A percentile compares a stretch with the other conserved stretches of the same genome.
Evolutionary conservation across 2,888 invertebrate species (phyloP).

Genomic region (Nomada goodeniana): DNA sequence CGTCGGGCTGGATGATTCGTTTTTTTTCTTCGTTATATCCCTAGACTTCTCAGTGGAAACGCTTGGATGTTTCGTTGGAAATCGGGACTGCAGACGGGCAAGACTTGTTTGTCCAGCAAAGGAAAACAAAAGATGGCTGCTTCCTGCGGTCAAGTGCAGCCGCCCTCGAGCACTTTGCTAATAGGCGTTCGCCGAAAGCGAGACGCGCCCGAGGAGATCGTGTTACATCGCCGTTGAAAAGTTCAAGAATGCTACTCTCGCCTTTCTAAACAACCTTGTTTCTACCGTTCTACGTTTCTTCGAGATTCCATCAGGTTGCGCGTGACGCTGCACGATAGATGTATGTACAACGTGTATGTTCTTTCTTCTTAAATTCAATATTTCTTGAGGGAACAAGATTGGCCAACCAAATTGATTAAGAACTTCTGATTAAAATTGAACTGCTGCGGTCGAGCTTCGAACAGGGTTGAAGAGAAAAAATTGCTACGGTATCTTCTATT

Average conservation of each 20-base stretch:
- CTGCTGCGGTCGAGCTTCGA: too few relatives aligned
- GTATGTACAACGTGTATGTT: neutral
- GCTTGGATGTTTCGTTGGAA: neutral
- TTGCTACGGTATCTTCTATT: neutral
- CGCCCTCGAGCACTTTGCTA: constrained; percentile 75
- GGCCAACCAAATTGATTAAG: neutral
- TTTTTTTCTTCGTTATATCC: too few relatives aligned
- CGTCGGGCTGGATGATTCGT: neutral
- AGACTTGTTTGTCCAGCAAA: constrained; percentile 56
- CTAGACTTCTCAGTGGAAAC: too few relatives aligned
- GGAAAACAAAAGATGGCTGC: constrained; percentile 59
- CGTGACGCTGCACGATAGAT: neutral
- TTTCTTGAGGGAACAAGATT: too few relatives aligned
- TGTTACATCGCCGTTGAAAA: constrained; percentile 68
- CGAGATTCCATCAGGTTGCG: constrained; percentile 29
- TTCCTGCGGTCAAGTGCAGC: constrained; percentile 78
- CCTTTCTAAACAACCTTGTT: constrained; percentile 64
- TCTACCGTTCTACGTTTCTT: constrained; percentile 23
- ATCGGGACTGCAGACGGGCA: neutral
- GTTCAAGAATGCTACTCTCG: constrained; percentile 54
- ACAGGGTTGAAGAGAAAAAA: too few relatives aligned
- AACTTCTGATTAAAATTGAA: neutral
- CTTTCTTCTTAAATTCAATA: too few relatives aligned
- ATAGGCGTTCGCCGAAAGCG: constrained; percentile 73
- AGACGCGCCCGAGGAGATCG: constrained; percentile 74